A percentile compares a stretch with the other conserved stretches of the same genome.
phyloP scores from a whole-genome alignment of 2,888 invertebrate species.

The Morpho deidamia region DNA sequence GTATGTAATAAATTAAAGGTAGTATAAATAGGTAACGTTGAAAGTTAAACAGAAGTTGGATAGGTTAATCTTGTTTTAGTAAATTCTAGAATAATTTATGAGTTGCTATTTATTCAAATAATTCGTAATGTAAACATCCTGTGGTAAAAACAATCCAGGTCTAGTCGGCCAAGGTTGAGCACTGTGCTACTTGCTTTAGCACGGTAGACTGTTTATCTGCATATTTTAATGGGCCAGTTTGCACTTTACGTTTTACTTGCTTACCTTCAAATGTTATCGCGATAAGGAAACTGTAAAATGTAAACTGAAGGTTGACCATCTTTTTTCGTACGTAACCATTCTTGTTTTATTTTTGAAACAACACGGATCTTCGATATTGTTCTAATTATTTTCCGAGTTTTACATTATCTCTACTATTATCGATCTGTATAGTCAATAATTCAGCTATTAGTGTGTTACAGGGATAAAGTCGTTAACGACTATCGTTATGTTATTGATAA shows the following conservation, averaged over 20 bases:
- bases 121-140: slow-evolving; percentile 51
- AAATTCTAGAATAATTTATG: slow-evolving; percentile 23
- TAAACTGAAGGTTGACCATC: not conserved
- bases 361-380: too few relatives aligned
- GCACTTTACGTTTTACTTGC: slow-evolving; percentile 23
- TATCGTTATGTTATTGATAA: too few relatives aligned
- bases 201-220: slow-evolving; percentile 42
- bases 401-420: too few relatives aligned
- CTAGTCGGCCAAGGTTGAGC: slow-evolving; percentile 60
- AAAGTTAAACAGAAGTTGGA: slow-evolving; percentile 21
- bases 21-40: slow-evolving; percentile 4
- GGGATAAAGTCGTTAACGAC: too few relatives aligned
- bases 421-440: too few relatives aligned
- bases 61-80: slow-evolving; percentile 24
- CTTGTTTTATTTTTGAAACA: too few relatives aligned
- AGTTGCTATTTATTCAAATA: slow-evolving; percentile 30
- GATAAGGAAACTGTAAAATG: slow-evolving; percentile 16
- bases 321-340: too few relatives aligned
- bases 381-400: too few relatives aligned
- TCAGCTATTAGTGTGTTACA: too few relatives aligned
- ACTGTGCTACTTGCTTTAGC: slow-evolving; percentile 30
- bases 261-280: slow-evolving; percentile 13
- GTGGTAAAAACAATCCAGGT: slow-evolving; percentile 52
- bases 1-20: slow-evolving; percentile 12
- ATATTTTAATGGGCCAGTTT: slow-evolving; percentile 34